phyloP scores from a whole-genome alignment of 2,113 vertebrate species.

The Muscicapa adusta region DNA sequence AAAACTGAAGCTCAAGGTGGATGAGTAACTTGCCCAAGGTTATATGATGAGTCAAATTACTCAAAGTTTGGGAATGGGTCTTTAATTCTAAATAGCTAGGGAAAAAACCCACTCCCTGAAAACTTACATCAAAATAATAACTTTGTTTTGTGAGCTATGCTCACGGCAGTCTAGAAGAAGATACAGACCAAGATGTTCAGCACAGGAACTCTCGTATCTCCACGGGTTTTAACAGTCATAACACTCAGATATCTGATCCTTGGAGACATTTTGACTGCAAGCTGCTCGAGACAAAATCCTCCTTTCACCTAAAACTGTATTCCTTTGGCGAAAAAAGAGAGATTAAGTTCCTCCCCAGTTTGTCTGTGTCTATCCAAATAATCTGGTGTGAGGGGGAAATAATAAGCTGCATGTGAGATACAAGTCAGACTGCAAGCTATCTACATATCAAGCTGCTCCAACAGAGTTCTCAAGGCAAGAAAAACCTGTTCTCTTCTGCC shows the following conservation, averaged over 20 bases:
- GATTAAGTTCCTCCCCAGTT: not conserved
- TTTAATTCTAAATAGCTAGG: slow-evolving; percentile 22
- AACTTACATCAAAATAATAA: not conserved
- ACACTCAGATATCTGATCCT: not conserved
- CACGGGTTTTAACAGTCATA: not conserved
- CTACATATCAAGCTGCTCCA: slow-evolving; percentile 25
- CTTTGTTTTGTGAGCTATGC: not conserved
- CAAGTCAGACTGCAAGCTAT: slow-evolving; percentile 31
- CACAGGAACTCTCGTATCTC: not conserved
- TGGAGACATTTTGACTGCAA: not conserved
- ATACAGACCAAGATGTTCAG: not conserved
- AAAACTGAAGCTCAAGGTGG: slow-evolving; percentile 30
- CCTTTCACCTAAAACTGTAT: not conserved
- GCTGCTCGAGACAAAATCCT: not conserved
- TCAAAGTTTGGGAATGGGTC: slow-evolving; percentile 33
- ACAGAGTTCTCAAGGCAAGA: slow-evolving; percentile 37
- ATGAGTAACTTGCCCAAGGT: slow-evolving; percentile 40
- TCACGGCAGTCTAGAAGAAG: not conserved
- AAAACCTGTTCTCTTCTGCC: slow-evolving; percentile 54
- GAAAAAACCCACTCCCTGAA: not conserved
- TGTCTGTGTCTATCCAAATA: not conserved
- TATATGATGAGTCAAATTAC: slow-evolving; percentile 40
- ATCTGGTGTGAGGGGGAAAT: not conserved
- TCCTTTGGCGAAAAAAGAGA: not conserved
- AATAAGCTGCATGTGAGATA: not conserved